Base-by-base conservation (phyloP, 2,888 invertebrate genomes). In the Diaphora mendica region DNA sequence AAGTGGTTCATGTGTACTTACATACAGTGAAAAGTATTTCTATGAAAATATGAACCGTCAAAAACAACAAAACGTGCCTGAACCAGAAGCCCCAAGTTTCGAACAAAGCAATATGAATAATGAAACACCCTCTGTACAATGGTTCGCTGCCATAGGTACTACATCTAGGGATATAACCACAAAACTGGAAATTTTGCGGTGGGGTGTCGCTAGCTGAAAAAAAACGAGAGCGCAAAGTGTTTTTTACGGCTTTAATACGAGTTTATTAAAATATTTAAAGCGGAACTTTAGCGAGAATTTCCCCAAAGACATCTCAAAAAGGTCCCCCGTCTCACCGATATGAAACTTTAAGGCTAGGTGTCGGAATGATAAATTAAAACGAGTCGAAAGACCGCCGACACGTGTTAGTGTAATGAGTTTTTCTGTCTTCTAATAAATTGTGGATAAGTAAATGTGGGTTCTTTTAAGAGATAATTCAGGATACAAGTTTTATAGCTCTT, bases 191-290 rank as follows among this genome's bases (percentile, higher is more conserved):
- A 86, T 87, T 88, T 83, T 82, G 84, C 82, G 89, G 89, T 88
- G 86, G 90, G 93, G 92, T 90, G 91, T 87, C 89, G 86, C 85
- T 71, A 71, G 68, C 81, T 30, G 67, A 87, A 92, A 94, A 69
- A 94, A 93, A 94, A 94, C 91, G 92, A 88, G 86, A 86, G 88
- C 87, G 89, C 91, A 94, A 95, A 95, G 93, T 94, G 95, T 95
- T 95, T 95, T 94, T 95, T 95, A 94, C 94, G 92, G 91, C 92
- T 93, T 91, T 94, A 94, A 95, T 94, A 94, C 93, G 91, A 91
- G 93, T 95, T 95, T 94, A 95, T 95, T 95, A 94, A 94, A 95
- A 95, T 95, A 95, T 95, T 95, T 94, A 95, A 95, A 91, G 93
- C 91, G 90, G 82, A 94, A 95, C 92, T 95, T 95, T 93, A 89